Evolutionary conservation across 1,140 invertebrate species (phyloP).

Genomic region (Megathymus violae): DNA sequence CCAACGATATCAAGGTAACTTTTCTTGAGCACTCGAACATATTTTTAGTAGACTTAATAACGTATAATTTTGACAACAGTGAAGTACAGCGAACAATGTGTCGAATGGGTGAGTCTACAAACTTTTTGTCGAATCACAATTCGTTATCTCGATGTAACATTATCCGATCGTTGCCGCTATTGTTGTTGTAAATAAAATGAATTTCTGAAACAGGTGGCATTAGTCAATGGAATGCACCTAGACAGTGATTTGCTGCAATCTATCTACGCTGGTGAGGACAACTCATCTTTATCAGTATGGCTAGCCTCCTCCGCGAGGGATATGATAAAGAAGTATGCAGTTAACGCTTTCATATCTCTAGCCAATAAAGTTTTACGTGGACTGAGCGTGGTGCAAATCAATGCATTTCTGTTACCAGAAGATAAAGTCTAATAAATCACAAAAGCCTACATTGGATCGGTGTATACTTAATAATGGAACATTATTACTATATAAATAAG

Average conservation of each 20-base stretch:
- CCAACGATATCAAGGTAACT: not conserved
- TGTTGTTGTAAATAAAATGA: no score
- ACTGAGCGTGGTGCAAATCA: slow-evolving; percentile 4
- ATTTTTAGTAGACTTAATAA: no score
- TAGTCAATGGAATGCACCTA: not conserved
- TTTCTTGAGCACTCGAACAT: no score
- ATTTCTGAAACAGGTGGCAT: not conserved
- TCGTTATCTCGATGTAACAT: no score
- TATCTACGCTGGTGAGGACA: not conserved
- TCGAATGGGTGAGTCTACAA: no score
- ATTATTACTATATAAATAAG: no score
- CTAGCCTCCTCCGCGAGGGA: not conserved
- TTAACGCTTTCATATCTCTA: not conserved
- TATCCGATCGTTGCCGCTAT: no score
- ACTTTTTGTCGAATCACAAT: no score
- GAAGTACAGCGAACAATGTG: no score
- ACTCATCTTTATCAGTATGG: not conserved
- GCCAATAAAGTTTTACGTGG: slow-evolving; percentile 5
- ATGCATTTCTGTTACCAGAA: not conserved
- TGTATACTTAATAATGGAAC: no score
- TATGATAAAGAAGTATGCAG: not conserved
- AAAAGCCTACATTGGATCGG: no score
- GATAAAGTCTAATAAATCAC: not conserved
- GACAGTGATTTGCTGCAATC: not conserved
- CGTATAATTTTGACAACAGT: no score